These are phyloP conservation scores for Dipodomys spectabilis DNA, from an alignment of 2,113 vertebrate species.

Conservation along the genomic window DNA sequence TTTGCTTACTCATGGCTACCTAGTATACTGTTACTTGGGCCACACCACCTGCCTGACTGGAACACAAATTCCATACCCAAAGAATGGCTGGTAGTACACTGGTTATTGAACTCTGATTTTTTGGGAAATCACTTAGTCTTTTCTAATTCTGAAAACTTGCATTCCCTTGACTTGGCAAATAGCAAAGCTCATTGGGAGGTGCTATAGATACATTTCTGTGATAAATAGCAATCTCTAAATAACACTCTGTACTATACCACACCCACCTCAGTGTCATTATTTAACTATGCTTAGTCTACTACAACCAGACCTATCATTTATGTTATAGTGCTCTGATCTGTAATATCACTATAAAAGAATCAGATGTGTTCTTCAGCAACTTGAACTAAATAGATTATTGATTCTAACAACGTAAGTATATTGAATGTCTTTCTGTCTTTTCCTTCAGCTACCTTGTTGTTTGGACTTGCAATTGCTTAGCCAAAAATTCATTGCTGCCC, in stretches of 20 bases:
- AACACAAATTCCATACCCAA: too few relatives aligned
- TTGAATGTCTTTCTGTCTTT: neutral
- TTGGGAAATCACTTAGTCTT: too few relatives aligned
- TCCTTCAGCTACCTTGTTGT: conserved; percentile 15
- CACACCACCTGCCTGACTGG: too few relatives aligned
- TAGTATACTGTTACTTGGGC: too few relatives aligned
- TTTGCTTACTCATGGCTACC: too few relatives aligned
- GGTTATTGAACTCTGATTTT: too few relatives aligned
- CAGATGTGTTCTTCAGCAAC: neutral
- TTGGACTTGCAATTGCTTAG: conserved; percentile 3
- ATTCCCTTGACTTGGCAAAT: too few relatives aligned
- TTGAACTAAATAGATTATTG: neutral
- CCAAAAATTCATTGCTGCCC: neutral
- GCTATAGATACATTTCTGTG: neutral
- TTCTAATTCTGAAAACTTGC: too few relatives aligned
- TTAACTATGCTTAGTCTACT: neutral
- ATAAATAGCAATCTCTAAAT: neutral
- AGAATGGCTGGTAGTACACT: too few relatives aligned
- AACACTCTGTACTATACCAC: neutral
- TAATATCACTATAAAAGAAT: neutral
- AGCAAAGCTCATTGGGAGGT: neutral
- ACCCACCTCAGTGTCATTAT: neutral
- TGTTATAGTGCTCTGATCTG: too few relatives aligned
- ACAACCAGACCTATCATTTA: neutral
- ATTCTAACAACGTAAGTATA: neutral